Conservation (phyloP, 2,113 vertebrate genomes). For the Acanthochromis polyacanthus region DNA sequence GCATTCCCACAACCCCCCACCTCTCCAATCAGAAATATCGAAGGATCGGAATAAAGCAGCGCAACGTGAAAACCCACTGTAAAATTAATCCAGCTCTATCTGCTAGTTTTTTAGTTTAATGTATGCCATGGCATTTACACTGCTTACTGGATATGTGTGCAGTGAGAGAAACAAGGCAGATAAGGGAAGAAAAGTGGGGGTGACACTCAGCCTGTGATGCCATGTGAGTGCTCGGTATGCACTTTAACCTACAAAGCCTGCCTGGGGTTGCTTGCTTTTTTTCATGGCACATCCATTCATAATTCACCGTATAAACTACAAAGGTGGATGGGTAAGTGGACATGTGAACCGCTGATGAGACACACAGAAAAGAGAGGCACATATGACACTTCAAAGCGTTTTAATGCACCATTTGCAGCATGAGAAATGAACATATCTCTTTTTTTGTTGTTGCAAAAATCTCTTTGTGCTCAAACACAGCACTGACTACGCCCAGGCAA, state of each 20-base stretch:
- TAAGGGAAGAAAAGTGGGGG: neutral
- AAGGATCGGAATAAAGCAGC: slow-evolving; percentile 30
- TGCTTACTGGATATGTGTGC: neutral
- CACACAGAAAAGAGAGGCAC: slow-evolving; percentile 22
- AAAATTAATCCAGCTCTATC: slow-evolving; percentile 49
- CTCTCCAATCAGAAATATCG: slow-evolving; percentile 61
- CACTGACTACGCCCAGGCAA: slow-evolving; percentile 23
- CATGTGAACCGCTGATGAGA: slow-evolving; percentile 30
- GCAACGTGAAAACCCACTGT: slow-evolving; percentile 17
- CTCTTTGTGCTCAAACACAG: slow-evolving; percentile 54
- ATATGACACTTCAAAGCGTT: slow-evolving; percentile 75
- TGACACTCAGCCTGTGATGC: neutral
- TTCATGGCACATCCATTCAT: slow-evolving; percentile 53
- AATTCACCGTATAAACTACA: slow-evolving; percentile 71
- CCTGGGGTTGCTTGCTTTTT: slow-evolving; percentile 50
- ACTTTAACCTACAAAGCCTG: slow-evolving; percentile 26
- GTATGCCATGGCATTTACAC: neutral
- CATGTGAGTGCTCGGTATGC: neutral
- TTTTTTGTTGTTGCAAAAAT: neutral
- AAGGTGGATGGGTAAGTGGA: slow-evolving; percentile 62
- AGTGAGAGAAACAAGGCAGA: neutral
- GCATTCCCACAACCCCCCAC: slow-evolving; percentile 55
- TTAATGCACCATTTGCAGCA: slow-evolving; percentile 59
- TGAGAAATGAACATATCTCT: slow-evolving; percentile 29
- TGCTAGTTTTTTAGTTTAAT: slow-evolving; percentile 24